Conservation (phyloP, 1,140 invertebrate genomes). For the Zophobas morio region DNA sequence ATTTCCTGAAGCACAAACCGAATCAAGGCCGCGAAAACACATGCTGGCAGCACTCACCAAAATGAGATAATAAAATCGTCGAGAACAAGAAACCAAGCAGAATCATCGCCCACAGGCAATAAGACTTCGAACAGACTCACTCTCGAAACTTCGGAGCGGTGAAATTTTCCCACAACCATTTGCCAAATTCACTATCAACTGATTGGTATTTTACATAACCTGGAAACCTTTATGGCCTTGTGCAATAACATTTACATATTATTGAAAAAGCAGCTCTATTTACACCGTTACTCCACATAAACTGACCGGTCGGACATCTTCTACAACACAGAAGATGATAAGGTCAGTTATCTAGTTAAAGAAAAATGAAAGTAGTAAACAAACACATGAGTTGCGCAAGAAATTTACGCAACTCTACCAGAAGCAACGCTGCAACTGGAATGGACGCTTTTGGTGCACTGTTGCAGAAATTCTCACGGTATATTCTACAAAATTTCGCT, state of each 20-base stretch:
- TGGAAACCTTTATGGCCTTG: slow-evolving; percentile 47
- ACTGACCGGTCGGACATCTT: not conserved
- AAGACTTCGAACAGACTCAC: not conserved
- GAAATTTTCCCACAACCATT: slow-evolving; percentile 23
- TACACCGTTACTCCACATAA: not conserved
- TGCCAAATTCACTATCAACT: slow-evolving; percentile 4
- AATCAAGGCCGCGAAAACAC: not conserved
- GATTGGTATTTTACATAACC: slow-evolving; percentile 41
- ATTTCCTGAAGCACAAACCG: slow-evolving; percentile 14
- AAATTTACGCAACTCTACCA: not conserved
- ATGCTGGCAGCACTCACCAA: slow-evolving; percentile 8
- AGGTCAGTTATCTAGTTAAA: not conserved
- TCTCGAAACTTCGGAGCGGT: not conserved
- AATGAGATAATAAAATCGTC: not conserved
- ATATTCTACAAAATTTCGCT: not conserved
- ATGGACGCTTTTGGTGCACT: not conserved
- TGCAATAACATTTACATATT: slow-evolving; percentile 42
- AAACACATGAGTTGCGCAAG: not conserved
- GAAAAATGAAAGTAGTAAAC: slow-evolving; percentile 4
- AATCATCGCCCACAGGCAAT: slow-evolving; percentile 18
- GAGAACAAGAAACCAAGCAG: slow-evolving; percentile 6
- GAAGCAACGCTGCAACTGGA: not conserved
- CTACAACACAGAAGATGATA: not conserved
- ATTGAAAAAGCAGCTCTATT: slow-evolving; percentile 20
- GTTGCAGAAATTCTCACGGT: slow-evolving; percentile 2